phyloP scores from a whole-genome alignment of 2,113 vertebrate species.

The Cynopterus brachyotis region DNA sequence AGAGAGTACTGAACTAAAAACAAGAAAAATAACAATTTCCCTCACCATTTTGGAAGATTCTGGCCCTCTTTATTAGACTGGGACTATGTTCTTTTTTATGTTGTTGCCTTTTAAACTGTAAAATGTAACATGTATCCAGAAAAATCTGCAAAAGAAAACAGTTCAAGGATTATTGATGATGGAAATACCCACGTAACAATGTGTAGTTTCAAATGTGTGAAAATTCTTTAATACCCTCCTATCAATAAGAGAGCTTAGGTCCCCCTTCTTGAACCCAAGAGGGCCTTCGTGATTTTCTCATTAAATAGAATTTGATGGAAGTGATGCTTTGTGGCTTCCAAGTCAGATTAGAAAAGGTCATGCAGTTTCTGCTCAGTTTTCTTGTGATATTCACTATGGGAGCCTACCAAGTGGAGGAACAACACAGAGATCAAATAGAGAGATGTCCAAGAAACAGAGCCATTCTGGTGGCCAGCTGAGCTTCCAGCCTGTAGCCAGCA shows the following conservation, averaged over 20 bases:
- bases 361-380: not conserved
- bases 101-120: not conserved
- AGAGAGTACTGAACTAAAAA: not conserved
- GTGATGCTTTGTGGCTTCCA: not conserved
- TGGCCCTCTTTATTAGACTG: not conserved
- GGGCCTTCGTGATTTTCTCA: not conserved
- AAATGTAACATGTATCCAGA: not conserved
- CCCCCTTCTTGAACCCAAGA: not conserved
- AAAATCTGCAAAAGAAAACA: not conserved
- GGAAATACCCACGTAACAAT: not conserved
- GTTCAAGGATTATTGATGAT: not conserved
- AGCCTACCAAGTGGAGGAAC: not conserved
- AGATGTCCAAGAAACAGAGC: not conserved
- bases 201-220: not conserved
- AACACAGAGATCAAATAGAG: not conserved
- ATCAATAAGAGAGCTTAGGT: not conserved
- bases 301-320: not conserved
- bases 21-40: not conserved
- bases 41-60: not conserved
- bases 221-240: not conserved
- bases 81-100: not conserved
- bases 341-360: not conserved
- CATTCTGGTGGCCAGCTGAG: not conserved
- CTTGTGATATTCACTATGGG: not conserved
- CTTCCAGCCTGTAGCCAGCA: not conserved